Evolutionary conservation across 2,797 vertebrate species (phyloP).

Genomic region (Alca torda): DNA sequence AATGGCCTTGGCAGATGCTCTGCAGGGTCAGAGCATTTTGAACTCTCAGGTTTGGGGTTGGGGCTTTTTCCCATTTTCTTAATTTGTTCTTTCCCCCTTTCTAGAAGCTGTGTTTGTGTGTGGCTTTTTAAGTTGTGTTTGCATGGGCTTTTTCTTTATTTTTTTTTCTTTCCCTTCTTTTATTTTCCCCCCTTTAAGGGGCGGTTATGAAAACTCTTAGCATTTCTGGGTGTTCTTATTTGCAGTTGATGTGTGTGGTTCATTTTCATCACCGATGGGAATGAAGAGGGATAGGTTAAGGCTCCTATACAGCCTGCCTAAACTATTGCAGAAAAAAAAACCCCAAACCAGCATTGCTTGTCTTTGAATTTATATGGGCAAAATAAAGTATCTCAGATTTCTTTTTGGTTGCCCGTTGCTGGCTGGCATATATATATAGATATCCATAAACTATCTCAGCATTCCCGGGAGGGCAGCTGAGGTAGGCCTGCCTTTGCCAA

Average conservation of each 20-base stretch:
- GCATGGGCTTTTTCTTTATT: neutral
- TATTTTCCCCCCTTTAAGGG: neutral
- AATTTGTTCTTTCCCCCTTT: accelerated
- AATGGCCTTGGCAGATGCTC: neutral
- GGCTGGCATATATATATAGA: neutral
- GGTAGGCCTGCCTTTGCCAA: conserved; percentile 40
- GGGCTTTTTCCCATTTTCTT: neutral
- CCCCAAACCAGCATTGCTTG: neutral
- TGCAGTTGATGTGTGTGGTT: neutral
- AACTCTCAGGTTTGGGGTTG: neutral
- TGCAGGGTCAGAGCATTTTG: neutral
- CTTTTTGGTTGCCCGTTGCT: neutral
- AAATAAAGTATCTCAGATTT: neutral
- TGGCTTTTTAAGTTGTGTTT: neutral
- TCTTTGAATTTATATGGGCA: neutral
- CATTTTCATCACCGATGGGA: neutral
- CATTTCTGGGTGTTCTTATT: conserved; percentile 18
- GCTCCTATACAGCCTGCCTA: neutral
- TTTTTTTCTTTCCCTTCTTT: neutral
- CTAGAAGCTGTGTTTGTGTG: neutral
- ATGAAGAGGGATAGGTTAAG: neutral
- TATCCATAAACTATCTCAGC: neutral
- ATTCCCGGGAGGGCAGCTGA: conserved; percentile 41
- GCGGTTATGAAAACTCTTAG: neutral
- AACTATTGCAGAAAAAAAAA: neutral